A percentile compares a stretch with the other conserved stretches of the same genome.
phyloP scores from a whole-genome alignment of 2,113 vertebrate species.

The Amazona vittata region DNA sequence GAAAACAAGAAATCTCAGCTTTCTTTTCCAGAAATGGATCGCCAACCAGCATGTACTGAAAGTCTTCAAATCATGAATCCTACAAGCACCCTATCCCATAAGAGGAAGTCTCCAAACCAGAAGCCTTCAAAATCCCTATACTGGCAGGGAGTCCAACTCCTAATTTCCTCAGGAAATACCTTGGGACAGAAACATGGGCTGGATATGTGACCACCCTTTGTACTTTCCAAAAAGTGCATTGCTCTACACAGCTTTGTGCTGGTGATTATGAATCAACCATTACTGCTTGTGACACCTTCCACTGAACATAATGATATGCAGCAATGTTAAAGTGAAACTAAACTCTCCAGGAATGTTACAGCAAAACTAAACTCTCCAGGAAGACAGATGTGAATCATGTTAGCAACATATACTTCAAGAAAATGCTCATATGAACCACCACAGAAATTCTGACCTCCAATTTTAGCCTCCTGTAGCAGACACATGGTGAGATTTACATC shows the following conservation, averaged over 20 bases:
- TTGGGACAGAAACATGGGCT: neutral
- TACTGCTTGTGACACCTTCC: neutral
- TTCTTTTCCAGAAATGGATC: neutral
- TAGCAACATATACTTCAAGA: neutral
- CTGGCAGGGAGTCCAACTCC: neutral
- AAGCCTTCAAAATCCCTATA: neutral
- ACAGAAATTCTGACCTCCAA: neutral
- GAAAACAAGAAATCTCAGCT: neutral
- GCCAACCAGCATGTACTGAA: neutral
- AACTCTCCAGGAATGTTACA: neutral
- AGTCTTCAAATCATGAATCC: neutral
- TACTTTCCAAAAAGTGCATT: neutral
- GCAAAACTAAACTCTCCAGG: neutral
- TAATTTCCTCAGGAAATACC: neutral
- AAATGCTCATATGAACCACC: neutral
- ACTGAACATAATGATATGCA: neutral
- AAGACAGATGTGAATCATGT: neutral
- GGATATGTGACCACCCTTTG: fast-evolving
- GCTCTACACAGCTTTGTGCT: neutral
- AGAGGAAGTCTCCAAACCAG: neutral
- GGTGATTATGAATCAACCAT: neutral
- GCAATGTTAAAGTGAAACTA: neutral
- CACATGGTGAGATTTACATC: neutral
- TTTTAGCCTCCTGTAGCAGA: neutral
- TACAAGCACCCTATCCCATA: neutral